Percentiles rank a stretch among this genome's conserved stretches.
phyloP scores from a whole-genome alignment of 1,140 invertebrate species.

The Drosophila santomea region DNA sequence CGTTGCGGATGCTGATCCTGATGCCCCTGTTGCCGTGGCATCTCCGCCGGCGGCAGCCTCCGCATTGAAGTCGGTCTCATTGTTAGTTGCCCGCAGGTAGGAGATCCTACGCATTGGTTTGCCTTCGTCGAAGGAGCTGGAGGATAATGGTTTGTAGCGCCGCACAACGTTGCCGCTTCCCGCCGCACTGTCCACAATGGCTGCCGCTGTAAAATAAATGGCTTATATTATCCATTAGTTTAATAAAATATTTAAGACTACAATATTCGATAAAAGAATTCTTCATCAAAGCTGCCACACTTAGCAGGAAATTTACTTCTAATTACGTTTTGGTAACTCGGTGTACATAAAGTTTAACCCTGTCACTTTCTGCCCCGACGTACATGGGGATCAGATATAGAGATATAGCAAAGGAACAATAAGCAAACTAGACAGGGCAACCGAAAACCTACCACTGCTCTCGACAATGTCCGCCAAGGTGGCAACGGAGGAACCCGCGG shows the following conservation, averaged over 20 bases:
- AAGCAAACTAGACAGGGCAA: background rate
- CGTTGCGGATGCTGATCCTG: background rate
- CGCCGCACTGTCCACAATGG: conserved; percentile 37
- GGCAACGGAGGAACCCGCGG: conserved; percentile 41
- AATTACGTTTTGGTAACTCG: no score
- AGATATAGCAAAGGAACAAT: no score
- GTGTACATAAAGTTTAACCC: no score
- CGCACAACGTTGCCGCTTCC: conserved; percentile 58
- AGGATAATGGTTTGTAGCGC: conserved; percentile 70
- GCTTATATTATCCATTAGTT: background rate
- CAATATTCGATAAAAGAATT: conserved; percentile 10
- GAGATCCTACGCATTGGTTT: conserved; percentile 94
- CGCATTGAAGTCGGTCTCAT: conserved; percentile 85
- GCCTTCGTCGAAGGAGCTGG: conserved; percentile 88
- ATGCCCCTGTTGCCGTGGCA: conserved; percentile 1
- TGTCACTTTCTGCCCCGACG: no score
- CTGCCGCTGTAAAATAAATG: conserved; percentile 35
- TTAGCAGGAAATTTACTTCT: background rate
- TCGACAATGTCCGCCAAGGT: conserved; percentile 73
- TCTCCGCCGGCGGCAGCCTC: conserved; percentile 44
- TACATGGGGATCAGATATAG: no score
- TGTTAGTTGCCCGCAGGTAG: conserved; percentile 94
- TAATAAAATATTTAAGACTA: conserved; percentile 21
- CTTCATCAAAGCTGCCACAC: background rate
- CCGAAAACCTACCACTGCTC: conserved; percentile 53